Evolutionary conservation across 2,113 vertebrate genomes (phyloP).

Genomic region (Nipponia nippon): DNA sequence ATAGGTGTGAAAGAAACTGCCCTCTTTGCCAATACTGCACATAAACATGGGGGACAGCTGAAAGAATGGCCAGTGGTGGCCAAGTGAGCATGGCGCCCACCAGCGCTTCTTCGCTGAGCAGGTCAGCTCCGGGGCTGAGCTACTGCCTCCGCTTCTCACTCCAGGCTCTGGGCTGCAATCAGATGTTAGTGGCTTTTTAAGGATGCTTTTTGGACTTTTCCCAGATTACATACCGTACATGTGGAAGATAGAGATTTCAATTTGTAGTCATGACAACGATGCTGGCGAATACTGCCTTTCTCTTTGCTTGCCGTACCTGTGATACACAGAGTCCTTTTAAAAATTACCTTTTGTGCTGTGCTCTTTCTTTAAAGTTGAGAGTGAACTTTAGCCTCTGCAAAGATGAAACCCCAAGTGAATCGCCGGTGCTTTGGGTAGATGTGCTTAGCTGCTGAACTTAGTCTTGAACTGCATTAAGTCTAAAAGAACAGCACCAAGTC

Average conservation of each 20-base stretch:
- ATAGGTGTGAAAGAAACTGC: background rate
- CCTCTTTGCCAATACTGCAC: background rate
- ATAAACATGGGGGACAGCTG: accelerated
- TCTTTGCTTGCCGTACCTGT: background rate
- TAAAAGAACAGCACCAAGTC: background rate
- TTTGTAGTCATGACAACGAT: background rate
- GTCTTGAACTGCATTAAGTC: background rate
- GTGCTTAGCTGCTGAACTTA: background rate
- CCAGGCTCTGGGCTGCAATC: background rate
- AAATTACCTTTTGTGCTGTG: background rate
- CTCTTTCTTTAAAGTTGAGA: background rate
- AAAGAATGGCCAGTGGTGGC: background rate
- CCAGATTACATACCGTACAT: background rate
- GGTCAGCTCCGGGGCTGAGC: background rate
- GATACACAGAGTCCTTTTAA: background rate
- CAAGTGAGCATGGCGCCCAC: accelerated
- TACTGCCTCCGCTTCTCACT: accelerated
- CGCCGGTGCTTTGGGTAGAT: accelerated
- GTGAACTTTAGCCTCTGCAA: background rate
- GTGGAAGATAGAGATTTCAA: background rate
- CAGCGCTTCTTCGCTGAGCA: background rate
- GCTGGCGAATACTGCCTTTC: background rate
- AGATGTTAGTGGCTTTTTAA: background rate
- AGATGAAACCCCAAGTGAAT: background rate
- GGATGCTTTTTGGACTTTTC: background rate